Evolutionary conservation across 2,113 vertebrate species (phyloP).

Genomic region (Donacobius atricapilla): DNA sequence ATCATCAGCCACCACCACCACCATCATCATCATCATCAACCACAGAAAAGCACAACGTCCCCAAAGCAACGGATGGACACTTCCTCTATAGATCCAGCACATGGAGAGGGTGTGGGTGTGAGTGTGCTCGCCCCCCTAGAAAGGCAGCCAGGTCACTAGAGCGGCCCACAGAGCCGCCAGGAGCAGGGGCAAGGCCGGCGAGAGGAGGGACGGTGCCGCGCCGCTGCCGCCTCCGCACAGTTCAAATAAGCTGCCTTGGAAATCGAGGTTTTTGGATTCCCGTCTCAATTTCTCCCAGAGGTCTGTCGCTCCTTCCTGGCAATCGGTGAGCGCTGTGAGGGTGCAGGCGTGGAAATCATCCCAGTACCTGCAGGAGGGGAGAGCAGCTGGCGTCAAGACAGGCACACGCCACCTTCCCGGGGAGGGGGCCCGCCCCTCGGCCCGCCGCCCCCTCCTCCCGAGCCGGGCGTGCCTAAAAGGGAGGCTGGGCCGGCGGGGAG

Average conservation of each 20-base stretch:
- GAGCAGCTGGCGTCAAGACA: constrained; percentile 46
- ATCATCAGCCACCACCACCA: constrained; percentile 44
- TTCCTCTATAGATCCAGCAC: constrained; percentile 72
- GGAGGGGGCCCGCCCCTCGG: not conserved
- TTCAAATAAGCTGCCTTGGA: constrained; percentile 97
- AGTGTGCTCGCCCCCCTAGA: constrained; percentile 74
- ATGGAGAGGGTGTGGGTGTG: constrained; percentile 64
- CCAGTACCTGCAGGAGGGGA: constrained; percentile 87
- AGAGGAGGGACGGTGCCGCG: constrained; percentile 69
- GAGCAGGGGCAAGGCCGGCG: constrained; percentile 75
- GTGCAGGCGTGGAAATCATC: constrained; percentile 96
- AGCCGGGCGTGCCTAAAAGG: not conserved
- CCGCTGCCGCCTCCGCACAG: constrained; percentile 87
- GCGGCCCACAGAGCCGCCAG: constrained; percentile 81
- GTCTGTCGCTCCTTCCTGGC: constrained; percentile 94
- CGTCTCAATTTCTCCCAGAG: constrained; percentile 98
- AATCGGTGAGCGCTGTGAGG: constrained; percentile 93
- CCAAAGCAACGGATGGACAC: constrained; percentile 70
- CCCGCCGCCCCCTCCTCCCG: not conserved
- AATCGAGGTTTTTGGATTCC: constrained; percentile 94
- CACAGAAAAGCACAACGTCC: constrained; percentile 68
- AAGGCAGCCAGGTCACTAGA: constrained; percentile 86
- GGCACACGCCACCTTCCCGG: not conserved
- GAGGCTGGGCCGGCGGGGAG: not conserved
- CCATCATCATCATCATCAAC: constrained; percentile 71